These are phyloP conservation scores for Blastomussa wellsi DNA, from an alignment of 92 coral and sea anemone genomes.

Conservation along the genomic window DNA sequence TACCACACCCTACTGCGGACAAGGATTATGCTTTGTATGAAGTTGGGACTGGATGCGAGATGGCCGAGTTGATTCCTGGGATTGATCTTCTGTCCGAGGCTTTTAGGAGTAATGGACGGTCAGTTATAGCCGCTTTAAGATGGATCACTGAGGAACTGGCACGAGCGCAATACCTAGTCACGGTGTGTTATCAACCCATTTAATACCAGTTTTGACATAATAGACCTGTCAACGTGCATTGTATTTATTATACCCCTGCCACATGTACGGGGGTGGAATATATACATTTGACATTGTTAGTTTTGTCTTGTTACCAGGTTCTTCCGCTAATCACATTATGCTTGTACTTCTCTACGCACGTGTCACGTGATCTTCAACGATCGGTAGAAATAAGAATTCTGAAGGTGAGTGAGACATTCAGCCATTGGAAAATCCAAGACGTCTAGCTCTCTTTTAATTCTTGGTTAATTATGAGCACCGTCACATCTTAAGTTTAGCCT, in stretches of 20 bases:
- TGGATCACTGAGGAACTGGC: slow-evolving; percentile 94
- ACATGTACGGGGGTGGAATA: no score
- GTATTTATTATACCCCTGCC: no score
- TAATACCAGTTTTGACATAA: no score
- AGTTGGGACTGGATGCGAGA: slow-evolving; percentile 78
- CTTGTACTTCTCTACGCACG: slow-evolving; percentile 85
- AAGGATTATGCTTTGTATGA: slow-evolving; percentile 95
- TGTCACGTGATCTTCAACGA: slow-evolving; percentile 83
- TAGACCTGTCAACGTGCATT: no score
- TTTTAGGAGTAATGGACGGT: slow-evolving; percentile 91
- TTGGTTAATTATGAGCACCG: no score
- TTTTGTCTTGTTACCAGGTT: slow-evolving; percentile 35
- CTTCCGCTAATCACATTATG: slow-evolving; percentile 81
- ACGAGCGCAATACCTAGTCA: slow-evolving; percentile 73
- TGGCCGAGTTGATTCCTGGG: slow-evolving; percentile 83
- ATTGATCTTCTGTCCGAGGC: slow-evolving; percentile 89
- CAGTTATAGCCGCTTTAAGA: slow-evolving; percentile 78
- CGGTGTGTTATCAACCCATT: slow-evolving; percentile 44
- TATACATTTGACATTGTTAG: neutral
- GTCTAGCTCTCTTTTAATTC: no score
- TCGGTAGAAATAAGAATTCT: slow-evolving; percentile 81
- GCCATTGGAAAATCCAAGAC: no score
- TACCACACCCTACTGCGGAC: slow-evolving; percentile 94
- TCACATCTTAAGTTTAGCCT: no score
- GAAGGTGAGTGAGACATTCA: slow-evolving; percentile 74